Conservation (phyloP, 2,797 vertebrate species). For the Gouania willdenowi region DNA sequence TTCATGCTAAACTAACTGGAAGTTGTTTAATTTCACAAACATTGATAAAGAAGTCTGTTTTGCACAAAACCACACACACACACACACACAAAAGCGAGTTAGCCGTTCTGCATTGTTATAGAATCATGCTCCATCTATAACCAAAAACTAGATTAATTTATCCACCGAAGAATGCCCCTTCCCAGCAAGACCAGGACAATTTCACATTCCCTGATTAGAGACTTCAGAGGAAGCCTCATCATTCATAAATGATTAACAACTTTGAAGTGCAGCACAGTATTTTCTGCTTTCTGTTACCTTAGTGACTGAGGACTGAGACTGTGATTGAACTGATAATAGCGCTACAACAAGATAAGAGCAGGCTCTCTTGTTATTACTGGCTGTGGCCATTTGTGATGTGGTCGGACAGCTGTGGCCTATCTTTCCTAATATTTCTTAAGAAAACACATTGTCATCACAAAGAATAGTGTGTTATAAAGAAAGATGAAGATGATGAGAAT, state of each 20-base stretch:
- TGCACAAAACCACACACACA: too few relatives aligned
- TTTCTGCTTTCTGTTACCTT: slow-evolving; percentile 6
- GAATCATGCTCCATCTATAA: too few relatives aligned
- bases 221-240: not conserved
- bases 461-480: slow-evolving; percentile 17
- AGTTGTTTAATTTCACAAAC: too few relatives aligned
- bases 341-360: slow-evolving; percentile 23
- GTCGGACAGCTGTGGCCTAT: slow-evolving; percentile 25
- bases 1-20: too few relatives aligned
- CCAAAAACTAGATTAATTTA: too few relatives aligned
- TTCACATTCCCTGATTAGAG: not conserved
- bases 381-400: slow-evolving; percentile 12
- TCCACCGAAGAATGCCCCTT: not conserved
- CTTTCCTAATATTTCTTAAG: slow-evolving; percentile 5
- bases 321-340: slow-evolving; percentile 15
- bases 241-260: slow-evolving; percentile 3
- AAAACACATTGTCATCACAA: slow-evolving; percentile 9
- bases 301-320: slow-evolving; percentile 11
- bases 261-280: not conserved
- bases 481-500: too few relatives aligned
- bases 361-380: slow-evolving; percentile 11
- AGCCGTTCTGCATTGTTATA: too few relatives aligned
- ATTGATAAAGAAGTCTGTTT: too few relatives aligned
- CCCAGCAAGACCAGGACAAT: not conserved
- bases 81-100: too few relatives aligned